A percentile compares a stretch with the other conserved stretches of the same genome.
These are phyloP conservation scores for Heliconius erato DNA, from an alignment of 2,888 invertebrate species.

Conservation along the genomic window DNA sequence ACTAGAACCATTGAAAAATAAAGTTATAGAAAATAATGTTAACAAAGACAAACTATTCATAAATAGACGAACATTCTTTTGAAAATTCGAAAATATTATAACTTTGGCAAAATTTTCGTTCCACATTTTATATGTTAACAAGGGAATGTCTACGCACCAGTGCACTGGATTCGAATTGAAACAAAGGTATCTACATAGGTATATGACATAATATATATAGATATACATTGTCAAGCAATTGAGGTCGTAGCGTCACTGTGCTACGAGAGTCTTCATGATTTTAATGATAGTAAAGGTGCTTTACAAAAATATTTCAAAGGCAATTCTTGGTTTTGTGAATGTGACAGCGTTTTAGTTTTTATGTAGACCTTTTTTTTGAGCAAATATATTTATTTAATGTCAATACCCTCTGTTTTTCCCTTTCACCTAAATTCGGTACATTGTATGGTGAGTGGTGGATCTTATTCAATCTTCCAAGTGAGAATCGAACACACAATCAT, in stretches of 20 bases:
- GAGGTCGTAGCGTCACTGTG: slow-evolving; percentile 14
- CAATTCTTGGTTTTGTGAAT: too few species aligned
- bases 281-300: slow-evolving; percentile 4
- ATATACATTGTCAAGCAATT: slow-evolving; percentile 1
- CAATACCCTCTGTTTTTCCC: neutral
- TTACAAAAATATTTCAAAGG: slow-evolving; percentile 5
- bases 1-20: neutral
- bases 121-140: slow-evolving; percentile 6
- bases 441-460: too few species aligned
- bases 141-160: neutral
- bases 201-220: neutral
- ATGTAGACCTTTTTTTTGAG: too few species aligned
- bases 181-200: neutral
- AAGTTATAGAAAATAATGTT: neutral
- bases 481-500: too few species aligned
- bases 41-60: neutral
- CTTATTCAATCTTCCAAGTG: too few species aligned
- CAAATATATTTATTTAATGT: neutral
- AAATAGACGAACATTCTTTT: slow-evolving; percentile 7
- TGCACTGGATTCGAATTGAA: slow-evolving; percentile 9
- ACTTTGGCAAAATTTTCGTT: neutral
- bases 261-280: neutral
- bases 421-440: neutral
- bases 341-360: too few species aligned
- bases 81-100: neutral